Conservation (phyloP, 1,140 invertebrate species). For the Globodera rostochiensis region DNA sequence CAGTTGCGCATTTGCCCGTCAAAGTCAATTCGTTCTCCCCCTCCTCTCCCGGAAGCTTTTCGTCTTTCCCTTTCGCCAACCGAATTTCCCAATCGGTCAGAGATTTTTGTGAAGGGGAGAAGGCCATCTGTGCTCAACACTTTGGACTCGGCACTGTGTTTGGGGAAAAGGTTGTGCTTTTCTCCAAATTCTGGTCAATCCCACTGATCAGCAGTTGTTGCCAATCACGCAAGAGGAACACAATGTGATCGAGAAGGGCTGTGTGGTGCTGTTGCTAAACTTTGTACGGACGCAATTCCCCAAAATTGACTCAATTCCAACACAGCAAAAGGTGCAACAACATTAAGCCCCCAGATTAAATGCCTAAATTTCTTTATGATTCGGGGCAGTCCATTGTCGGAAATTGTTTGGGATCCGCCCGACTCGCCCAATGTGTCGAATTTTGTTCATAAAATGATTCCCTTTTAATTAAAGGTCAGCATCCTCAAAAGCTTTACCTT, state of each 20-base stretch:
- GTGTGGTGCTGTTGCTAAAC: neutral
- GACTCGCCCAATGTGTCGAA: too few species aligned
- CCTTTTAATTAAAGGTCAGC: neutral
- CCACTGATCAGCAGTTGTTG: neutral
- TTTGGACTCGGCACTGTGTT: constrained; percentile 1
- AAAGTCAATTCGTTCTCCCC: neutral
- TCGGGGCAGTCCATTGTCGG: too few species aligned
- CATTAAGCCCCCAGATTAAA: neutral
- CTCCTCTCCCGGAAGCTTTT: neutral
- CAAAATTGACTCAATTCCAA: neutral
- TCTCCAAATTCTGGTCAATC: neutral
- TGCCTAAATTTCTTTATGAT: too few species aligned
- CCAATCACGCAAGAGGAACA: neutral
- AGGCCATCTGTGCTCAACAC: constrained; percentile 2
- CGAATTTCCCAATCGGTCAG: neutral
- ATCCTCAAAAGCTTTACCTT: constrained; percentile 5
- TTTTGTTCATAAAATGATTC: neutral
- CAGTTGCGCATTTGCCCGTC: neutral
- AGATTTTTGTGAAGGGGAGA: neutral
- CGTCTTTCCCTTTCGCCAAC: neutral
- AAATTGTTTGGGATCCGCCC: too few species aligned
- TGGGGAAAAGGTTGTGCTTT: neutral
- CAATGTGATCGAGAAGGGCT: neutral
- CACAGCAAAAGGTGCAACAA: neutral
- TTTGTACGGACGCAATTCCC: neutral